These are phyloP conservation scores for Pocota personata DNA, from an alignment of 2,888 invertebrate species.

Conservation along the genomic window DNA sequence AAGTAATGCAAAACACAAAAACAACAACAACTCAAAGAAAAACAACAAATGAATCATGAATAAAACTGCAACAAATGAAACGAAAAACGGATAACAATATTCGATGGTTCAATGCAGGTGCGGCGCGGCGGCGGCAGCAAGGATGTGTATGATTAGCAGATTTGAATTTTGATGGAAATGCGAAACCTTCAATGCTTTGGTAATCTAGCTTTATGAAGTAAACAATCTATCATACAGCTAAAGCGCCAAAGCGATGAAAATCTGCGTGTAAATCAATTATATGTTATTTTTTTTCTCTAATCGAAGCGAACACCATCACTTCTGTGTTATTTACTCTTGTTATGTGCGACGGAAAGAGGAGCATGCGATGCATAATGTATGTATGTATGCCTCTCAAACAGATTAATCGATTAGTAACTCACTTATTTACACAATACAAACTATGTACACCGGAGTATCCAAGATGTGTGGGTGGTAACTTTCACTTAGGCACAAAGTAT, in stretches of 20 bases:
- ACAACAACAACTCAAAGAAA: constrained; percentile 48
- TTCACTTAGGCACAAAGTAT: constrained; percentile 82
- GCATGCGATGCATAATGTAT: constrained; percentile 29
- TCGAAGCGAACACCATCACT: constrained; percentile 20
- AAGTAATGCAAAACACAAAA: constrained; percentile 57
- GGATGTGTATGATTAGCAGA: constrained; percentile 43
- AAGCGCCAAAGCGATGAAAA: constrained; percentile 93
- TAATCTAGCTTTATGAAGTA: constrained; percentile 96
- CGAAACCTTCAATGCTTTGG: constrained; percentile 90
- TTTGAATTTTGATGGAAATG: constrained; percentile 71
- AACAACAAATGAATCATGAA: constrained; percentile 53
- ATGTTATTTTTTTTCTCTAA: constrained; percentile 18
- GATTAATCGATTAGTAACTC: constrained; percentile 19
- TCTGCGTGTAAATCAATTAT: constrained; percentile 78
- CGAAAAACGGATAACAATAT: background rate
- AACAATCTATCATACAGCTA: constrained; percentile 91
- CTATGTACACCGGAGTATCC: constrained; percentile 1
- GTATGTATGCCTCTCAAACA: background rate
- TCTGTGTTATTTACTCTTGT: constrained; percentile 3
- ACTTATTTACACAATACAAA: background rate
- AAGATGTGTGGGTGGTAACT: constrained; percentile 61
- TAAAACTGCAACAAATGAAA: constrained; percentile 11
- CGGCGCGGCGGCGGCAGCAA: constrained; percentile 3
- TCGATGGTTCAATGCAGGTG: background rate
- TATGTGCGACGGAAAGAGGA: background rate